Conservation (phyloP, 2,113 vertebrate genomes). For the Sturnira hondurensis region DNA sequence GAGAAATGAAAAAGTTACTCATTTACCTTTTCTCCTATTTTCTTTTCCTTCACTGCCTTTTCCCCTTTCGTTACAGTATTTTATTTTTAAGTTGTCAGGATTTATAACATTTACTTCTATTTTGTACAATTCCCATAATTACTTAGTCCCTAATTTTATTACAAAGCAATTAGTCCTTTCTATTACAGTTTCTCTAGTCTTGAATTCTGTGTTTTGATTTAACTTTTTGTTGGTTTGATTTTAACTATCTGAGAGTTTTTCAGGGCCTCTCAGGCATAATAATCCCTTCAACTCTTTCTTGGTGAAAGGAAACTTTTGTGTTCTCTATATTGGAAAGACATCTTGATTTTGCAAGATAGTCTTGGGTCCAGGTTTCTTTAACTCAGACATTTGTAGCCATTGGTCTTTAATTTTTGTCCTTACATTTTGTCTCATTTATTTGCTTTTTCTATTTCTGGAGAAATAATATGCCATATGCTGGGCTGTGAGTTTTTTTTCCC, state of each 20-base stretch:
- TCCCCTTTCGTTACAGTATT: neutral
- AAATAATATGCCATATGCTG: neutral
- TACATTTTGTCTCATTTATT: neutral
- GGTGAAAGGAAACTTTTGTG: neutral
- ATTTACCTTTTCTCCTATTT: neutral
- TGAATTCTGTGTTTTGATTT: neutral
- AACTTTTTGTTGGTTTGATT: neutral
- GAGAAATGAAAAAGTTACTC: neutral
- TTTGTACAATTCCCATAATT: neutral
- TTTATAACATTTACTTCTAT: neutral
- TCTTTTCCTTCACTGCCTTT: neutral
- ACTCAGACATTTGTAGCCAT: neutral
- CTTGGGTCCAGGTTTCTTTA: slow-evolving; percentile 6
- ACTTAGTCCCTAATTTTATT: neutral
- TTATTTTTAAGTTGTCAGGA: neutral
- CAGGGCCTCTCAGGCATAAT: neutral
- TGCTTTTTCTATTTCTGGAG: slow-evolving; percentile 23
- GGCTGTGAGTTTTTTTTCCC: neutral
- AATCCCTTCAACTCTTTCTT: neutral
- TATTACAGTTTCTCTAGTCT: neutral
- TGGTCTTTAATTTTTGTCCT: neutral
- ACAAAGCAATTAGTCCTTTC: neutral
- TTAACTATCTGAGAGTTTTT: neutral
- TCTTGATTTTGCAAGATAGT: neutral
- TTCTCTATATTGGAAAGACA: neutral